A percentile compares a stretch with the other conserved stretches of the same genome.
Conservation (phyloP, 2,888 invertebrate species). For the Polylopha cassiicola region DNA sequence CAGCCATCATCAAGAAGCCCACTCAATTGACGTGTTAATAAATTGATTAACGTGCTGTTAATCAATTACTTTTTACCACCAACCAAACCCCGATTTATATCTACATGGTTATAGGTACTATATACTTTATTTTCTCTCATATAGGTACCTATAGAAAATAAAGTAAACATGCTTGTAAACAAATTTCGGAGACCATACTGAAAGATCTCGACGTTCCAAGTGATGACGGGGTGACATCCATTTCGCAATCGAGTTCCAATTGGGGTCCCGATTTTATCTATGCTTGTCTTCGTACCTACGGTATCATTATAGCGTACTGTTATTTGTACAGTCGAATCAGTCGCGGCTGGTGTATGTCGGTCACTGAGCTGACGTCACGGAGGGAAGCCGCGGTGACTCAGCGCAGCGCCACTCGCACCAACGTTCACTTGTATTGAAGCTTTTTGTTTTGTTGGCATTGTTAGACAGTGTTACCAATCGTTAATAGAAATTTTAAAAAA, state of each 20-base stretch:
- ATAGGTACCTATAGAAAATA: neutral
- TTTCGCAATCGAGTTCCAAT: too few species aligned
- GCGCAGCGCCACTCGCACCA: conserved; percentile 25
- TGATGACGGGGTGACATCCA: neutral
- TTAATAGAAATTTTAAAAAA: too few species aligned
- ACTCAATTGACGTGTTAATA: too few species aligned
- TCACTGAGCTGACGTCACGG: conserved; percentile 24
- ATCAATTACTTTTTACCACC: too few species aligned
- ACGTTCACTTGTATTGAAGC: conserved; percentile 20
- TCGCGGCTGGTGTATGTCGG: conserved; percentile 19
- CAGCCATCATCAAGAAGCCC: too few species aligned
- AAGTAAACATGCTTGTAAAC: neutral
- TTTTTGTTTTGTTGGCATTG: conserved; percentile 15
- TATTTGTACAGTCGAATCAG: conserved; percentile 19
- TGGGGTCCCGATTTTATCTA: too few species aligned
- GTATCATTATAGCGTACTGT: conserved; percentile 17
- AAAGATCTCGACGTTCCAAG: neutral
- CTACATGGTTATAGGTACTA: too few species aligned
- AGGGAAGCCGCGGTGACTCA: conserved; percentile 23
- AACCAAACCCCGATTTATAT: too few species aligned
- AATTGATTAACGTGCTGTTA: too few species aligned
- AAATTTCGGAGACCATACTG: neutral
- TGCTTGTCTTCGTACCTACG: too few species aligned
- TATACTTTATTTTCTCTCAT: too few species aligned
- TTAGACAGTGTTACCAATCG: too few species aligned